Base-by-base conservation (phyloP, 2,797 vertebrate species). In the Aeoliscus strigatus region DNA sequence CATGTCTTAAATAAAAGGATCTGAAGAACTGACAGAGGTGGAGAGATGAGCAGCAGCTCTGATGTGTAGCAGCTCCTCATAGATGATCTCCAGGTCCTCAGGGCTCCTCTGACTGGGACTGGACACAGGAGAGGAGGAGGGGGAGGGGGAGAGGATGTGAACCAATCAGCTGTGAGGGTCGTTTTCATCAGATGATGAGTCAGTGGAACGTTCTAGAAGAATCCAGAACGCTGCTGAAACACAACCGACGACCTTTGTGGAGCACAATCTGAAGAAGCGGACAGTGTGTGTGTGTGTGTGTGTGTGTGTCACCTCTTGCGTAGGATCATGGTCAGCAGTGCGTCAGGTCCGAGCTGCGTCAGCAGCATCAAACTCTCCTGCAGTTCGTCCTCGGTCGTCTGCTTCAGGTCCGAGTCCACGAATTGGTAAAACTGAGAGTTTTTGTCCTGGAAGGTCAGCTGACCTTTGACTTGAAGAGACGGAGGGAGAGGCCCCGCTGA, bases 1-100 rank as follows among this genome's bases (percentile, higher is more conserved):
- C n/a, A n/a, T n/a, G n/a, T n/a, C n/a, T n/a, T n/a, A n/a, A n/a
- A n/a, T n/a, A 21, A 16, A 32, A 15, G 9, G 9, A n/a, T 16
- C 9, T 15, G 3, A 5, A 29, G 13, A 36, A 78, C 94, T 88
- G 38, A 98, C 95, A 1, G 92, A 92, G 60, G 90, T 90, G 58
- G 94, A 97, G 44, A 98, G 91, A 59, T 97, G 94, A 18, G 94
- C 91, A n/a, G 93, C 92, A 0, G 95, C 94, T 59, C 97, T 97
- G 72, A 97, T 87, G 28, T 98, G 94, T 1, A 96, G 88, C 36
- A 97, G 79, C 76, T 98, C 95, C 81, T 98, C 95, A 0, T 94
- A 98, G 56, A 98, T 97, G 43, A 96, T 88, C 57, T 95, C 94
- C 69, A 97, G 82, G 66, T 98, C 95, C 12, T 97, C 94, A 0